Evolutionary conservation across 1,140 invertebrate species (phyloP).

Genomic region (Drosophila mayri): DNA sequence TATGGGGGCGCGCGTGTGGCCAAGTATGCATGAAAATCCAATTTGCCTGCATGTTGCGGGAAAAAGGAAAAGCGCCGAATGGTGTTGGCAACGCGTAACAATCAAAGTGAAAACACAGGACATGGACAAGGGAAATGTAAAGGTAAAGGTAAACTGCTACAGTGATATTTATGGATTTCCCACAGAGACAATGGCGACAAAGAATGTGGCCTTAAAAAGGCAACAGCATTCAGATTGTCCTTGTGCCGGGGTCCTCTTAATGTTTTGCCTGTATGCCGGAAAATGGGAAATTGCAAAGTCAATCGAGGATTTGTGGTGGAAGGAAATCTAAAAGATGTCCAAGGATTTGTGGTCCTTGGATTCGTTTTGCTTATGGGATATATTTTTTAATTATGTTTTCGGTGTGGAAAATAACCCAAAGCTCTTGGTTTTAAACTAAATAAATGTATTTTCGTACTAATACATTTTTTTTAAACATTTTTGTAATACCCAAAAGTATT

Average conservation of each 20-base stretch:
- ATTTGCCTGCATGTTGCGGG: slow-evolving; percentile 65
- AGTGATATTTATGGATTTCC: slow-evolving; percentile 71
- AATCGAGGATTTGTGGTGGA: slow-evolving; percentile 7
- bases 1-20: slow-evolving; percentile 67
- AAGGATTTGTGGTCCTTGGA: background rate
- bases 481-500: too few species aligned
- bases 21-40: slow-evolving; percentile 83
- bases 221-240: slow-evolving; percentile 21
- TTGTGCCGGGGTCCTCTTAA: slow-evolving; percentile 12
- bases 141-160: slow-evolving; percentile 12
- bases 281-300: slow-evolving; percentile 19
- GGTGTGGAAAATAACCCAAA: background rate
- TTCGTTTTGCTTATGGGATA: background rate
- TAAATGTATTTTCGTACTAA: background rate
- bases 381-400: background rate
- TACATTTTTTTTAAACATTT: too few species aligned
- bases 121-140: slow-evolving; percentile 44
- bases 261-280: slow-evolving; percentile 13
- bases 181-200: slow-evolving; percentile 25
- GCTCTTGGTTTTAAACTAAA: background rate
- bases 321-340: background rate
- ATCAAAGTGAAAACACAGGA: slow-evolving; percentile 74
- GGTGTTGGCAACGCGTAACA: slow-evolving; percentile 70
- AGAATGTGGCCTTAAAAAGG: slow-evolving; percentile 23
- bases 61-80: slow-evolving; percentile 23